Percentiles rank a stretch among this genome's conserved stretches.
phyloP scores from a whole-genome alignment of 2,888 invertebrate species.

The Beris chalybata region DNA sequence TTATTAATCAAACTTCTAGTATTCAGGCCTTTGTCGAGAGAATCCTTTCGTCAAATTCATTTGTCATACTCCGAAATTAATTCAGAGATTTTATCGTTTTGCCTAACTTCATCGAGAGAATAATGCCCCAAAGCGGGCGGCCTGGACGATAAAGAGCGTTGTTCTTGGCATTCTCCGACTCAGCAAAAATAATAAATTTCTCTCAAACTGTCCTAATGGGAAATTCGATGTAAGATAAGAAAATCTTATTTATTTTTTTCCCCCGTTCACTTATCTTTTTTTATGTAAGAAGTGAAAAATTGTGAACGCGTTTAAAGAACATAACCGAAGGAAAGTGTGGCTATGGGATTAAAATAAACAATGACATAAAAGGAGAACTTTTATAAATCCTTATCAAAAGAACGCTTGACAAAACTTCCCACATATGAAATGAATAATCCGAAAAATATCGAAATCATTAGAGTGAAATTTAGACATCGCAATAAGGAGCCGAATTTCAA shows the following conservation, averaged over 20 bases:
- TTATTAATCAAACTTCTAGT: constrained; percentile 20
- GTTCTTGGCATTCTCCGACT: constrained; percentile 2
- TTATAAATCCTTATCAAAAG: not conserved
- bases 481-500: no score
- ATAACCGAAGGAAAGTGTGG: constrained; percentile 15
- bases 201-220: constrained; percentile 35
- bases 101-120: constrained; percentile 13
- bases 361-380: not conserved
- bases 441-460: no score
- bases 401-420: not conserved
- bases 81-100: constrained; percentile 35
- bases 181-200: constrained; percentile 34
- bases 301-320: constrained; percentile 5
- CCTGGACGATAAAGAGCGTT: constrained; percentile 14
- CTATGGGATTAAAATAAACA: not conserved
- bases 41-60: constrained; percentile 36
- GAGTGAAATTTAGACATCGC: no score
- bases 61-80: constrained; percentile 38
- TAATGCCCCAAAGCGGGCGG: constrained; percentile 10
- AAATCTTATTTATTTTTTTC: constrained; percentile 22
- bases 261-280: not conserved
- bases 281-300: not conserved
- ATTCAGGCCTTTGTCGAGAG: constrained; percentile 27
- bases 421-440: not conserved
- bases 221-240: constrained; percentile 29